Base-by-base conservation (phyloP, 2,888 invertebrate species). In the Drosophila atripex region DNA sequence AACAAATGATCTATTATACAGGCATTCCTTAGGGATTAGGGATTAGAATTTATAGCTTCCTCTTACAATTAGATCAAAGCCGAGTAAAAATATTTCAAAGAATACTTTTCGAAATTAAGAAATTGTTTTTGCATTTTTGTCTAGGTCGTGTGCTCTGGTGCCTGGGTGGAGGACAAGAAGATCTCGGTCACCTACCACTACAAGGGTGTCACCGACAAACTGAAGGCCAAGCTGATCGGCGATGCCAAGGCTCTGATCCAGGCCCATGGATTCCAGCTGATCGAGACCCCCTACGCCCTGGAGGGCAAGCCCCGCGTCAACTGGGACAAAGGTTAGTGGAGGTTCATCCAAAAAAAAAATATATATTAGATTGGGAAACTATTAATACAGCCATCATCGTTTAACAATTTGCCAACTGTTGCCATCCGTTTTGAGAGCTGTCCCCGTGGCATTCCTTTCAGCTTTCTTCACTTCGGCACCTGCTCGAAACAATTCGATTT, bases 121-220 rank as follows among this genome's bases (percentile, higher is more conserved):
- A 0, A 23, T 14, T 11, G n/a, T n/a, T 38, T n/a, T 32, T 1
- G 1, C 4, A 3, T 12, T 35, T 35, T 1, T 41, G 18, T 7
- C n/a, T 32, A 94, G 94, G 93, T 95, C 1, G 95, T 94, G 77
- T 93, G 92, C 77, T 94, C 95, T 65, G 95, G 95, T 46, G 95
- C 95, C 11, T 95, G 95, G 95, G 95, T 95, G 1, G 95, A 95
- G 88, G 95, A 95, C 88, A 95, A 95, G 90, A 95, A 95, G 49
- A 94, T 95, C 5, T 92, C 95, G 5, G 91, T 95, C 60, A 95
- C 95, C 49, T 95, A 94, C 91, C 95, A 95, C 88, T 95, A 94
- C 89, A 93, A 95, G 49, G 95, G 95, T 82, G 94, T 95, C 2
- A 95, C 95, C 16, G 91, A 93, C 60, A 93, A 94, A 73, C 89